phyloP scores from a whole-genome alignment of 2,113 vertebrate species.

The Falcunculus frontatus region DNA sequence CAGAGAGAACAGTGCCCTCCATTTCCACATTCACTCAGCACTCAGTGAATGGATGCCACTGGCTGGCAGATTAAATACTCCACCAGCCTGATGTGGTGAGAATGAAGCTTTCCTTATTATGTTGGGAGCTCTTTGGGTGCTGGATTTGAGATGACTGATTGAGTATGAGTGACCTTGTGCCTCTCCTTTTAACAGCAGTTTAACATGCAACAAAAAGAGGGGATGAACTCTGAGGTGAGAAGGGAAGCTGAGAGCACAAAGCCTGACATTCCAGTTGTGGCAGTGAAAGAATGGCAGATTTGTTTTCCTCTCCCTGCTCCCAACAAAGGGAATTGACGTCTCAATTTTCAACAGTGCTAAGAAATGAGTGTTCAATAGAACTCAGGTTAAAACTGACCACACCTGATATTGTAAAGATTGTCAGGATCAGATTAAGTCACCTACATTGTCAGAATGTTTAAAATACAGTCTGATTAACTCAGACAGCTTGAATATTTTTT shows the following conservation, averaged over 20 bases:
- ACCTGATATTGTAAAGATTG: not conserved
- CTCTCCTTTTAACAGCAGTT: not conserved
- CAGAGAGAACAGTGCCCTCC: not conserved
- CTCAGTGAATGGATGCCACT: not conserved
- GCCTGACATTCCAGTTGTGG: not conserved
- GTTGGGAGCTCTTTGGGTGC: too few species aligned
- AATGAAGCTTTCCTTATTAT: not conserved
- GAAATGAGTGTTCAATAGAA: not conserved
- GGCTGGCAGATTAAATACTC: not conserved
- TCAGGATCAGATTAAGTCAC: not conserved
- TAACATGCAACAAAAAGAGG: not conserved
- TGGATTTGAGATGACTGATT: not conserved
- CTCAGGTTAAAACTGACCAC: not conserved
- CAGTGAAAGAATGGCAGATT: not conserved
- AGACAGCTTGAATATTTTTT: not conserved
- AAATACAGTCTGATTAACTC: not conserved
- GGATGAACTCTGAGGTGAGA: not conserved
- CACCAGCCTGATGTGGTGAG: not conserved
- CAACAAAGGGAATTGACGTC: not conserved
- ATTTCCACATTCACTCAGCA: not conserved
- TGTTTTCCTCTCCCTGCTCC: not conserved
- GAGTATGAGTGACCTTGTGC: not conserved
- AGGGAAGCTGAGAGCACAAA: not conserved
- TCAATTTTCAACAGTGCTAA: not conserved
- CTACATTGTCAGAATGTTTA: not conserved